phyloP scores from a whole-genome alignment of 2,888 invertebrate species.

The Neoaliturus tenellus region DNA sequence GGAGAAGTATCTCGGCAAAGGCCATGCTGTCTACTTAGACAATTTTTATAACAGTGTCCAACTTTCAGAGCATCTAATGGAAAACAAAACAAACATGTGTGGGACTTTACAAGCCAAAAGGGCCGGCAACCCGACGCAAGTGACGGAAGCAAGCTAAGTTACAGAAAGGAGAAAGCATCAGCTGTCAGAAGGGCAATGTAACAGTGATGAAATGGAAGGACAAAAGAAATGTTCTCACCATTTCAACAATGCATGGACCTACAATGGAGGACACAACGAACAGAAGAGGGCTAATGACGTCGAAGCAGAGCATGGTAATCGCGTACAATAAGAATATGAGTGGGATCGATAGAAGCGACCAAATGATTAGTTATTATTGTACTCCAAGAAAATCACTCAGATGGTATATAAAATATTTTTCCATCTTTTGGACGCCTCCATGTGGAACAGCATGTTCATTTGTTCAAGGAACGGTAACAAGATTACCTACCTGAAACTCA shows the following conservation, averaged over 20 bases:
- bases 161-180: constrained; percentile 36
- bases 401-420: constrained; percentile 50
- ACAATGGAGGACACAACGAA: constrained; percentile 47
- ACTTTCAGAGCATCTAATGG: constrained; percentile 48
- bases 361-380: constrained; percentile 49
- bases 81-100: constrained; percentile 43
- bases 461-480: constrained; percentile 26
- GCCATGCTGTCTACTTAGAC: constrained; percentile 19
- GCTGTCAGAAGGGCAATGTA: constrained; percentile 43
- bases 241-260: constrained; percentile 50
- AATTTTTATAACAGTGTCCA: constrained; percentile 51
- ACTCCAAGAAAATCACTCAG: constrained; percentile 44
- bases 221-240: constrained; percentile 40
- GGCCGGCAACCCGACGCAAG: constrained; percentile 35
- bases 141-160: background rate
- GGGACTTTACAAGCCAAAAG: constrained; percentile 7
- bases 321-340: constrained; percentile 49
- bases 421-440: constrained; percentile 39
- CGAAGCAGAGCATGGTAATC: constrained; percentile 46
- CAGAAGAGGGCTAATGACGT: constrained; percentile 5
- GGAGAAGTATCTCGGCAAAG: background rate
- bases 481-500: constrained; percentile 41
- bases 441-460: constrained; percentile 44
- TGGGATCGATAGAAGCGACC: constrained; percentile 48
- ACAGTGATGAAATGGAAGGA: constrained; percentile 49